Percentiles rank a stretch among this genome's conserved stretches.
phyloP scores from a whole-genome alignment of 1,140 invertebrate genomes.

The Neodiprion fabricii region DNA sequence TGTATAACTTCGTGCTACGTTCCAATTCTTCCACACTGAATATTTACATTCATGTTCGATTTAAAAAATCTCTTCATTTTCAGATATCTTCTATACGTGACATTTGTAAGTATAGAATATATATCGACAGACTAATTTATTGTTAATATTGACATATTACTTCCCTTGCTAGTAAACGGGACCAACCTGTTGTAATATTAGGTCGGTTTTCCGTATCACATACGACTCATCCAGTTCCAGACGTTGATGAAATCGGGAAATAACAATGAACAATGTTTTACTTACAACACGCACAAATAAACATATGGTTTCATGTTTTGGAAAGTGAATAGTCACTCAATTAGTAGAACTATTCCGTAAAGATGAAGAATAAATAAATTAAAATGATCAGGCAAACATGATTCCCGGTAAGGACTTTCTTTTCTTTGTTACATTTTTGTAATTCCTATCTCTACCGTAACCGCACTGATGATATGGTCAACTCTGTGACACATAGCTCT shows the following conservation, averaged over 20 bases:
- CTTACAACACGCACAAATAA: not conserved
- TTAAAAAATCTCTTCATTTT: too few relatives aligned
- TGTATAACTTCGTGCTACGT: too few relatives aligned
- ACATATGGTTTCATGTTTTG: not conserved
- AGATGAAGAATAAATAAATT: not conserved
- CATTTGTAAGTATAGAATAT: too few relatives aligned
- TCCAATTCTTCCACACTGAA: too few relatives aligned
- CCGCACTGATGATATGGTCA: not conserved
- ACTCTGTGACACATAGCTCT: not conserved
- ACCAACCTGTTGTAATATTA: too few relatives aligned
- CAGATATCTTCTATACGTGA: too few relatives aligned
- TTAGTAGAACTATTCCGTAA: not conserved
- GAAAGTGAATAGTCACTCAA: not conserved
- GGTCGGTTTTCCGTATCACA: not conserved
- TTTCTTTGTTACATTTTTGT: conserved; percentile 2
- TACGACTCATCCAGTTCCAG: not conserved
- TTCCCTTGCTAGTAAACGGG: too few relatives aligned
- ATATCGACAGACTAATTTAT: too few relatives aligned
- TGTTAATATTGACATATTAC: too few relatives aligned
- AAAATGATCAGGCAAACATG: too few relatives aligned
- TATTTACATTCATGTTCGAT: too few relatives aligned
- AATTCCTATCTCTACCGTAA: not conserved
- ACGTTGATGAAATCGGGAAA: not conserved
- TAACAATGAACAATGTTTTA: not conserved
- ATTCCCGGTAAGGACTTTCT: not conserved